Evolutionary conservation across 2,888 invertebrate genomes (phyloP).

Genomic region (Drosophila flavopinicola): DNA sequence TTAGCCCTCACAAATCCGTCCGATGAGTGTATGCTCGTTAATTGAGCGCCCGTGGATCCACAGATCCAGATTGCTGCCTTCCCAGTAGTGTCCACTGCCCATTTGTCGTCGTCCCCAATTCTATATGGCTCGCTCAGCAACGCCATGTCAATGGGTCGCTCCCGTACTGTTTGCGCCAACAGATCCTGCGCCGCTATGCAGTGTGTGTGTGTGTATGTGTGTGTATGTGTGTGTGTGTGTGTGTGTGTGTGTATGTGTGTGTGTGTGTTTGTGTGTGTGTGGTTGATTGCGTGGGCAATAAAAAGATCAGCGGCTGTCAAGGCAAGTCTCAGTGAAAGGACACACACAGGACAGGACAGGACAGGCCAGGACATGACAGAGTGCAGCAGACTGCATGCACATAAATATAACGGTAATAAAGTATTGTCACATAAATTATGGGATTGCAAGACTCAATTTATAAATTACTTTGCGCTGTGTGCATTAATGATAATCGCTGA

Average conservation of each 20-base stretch:
- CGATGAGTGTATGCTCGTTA: no score
- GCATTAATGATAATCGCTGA: slow-evolving; percentile 51
- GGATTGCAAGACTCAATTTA: slow-evolving; percentile 58
- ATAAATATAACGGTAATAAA: slow-evolving; percentile 62
- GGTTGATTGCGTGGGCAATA: slow-evolving; percentile 54
- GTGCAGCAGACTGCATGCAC: slow-evolving; percentile 33
- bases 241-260: slow-evolving; percentile 1
- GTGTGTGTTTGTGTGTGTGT: slow-evolving; percentile 8
- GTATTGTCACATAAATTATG: slow-evolving; percentile 61
- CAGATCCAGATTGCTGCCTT: no score
- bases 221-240: slow-evolving; percentile 10
- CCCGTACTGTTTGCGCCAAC: no score
- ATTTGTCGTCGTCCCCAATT: no score
- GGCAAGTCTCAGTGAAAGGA: slow-evolving; percentile 27
- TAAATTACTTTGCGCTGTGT: slow-evolving; percentile 47
- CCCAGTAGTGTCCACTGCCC: no score
- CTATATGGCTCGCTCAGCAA: no score
- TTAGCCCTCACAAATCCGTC: no score
- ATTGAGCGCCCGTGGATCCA: no score
- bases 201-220: slow-evolving; percentile 17
- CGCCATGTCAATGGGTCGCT: no score
- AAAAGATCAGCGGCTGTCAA: slow-evolving; percentile 71
- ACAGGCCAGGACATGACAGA: slow-evolving; percentile 22
- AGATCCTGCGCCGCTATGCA: no score
- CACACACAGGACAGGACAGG: slow-evolving; percentile 14